Percentiles rank a stretch among this genome's conserved stretches.
These are phyloP conservation scores for Catharus minimus DNA, from an alignment of 2,113 vertebrate genomes.

Conservation along the genomic window DNA sequence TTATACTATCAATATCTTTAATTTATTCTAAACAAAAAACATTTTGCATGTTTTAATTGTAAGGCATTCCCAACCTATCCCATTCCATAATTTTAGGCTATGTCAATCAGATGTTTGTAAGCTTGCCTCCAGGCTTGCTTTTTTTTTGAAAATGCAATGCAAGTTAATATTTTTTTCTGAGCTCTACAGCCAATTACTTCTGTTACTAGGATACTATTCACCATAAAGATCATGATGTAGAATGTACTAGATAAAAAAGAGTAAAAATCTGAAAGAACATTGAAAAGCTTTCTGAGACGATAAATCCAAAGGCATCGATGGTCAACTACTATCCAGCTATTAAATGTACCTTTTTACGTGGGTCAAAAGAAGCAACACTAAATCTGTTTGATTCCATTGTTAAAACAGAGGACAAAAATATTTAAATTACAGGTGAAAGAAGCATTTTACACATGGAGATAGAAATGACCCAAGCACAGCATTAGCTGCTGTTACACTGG, in stretches of 20 bases:
- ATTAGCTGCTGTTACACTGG: neutral
- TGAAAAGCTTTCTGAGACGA: neutral
- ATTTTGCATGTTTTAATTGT: neutral
- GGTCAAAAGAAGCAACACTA: neutral
- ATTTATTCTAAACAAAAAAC: neutral
- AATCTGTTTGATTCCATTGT: neutral
- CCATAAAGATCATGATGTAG: neutral
- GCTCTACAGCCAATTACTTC: neutral
- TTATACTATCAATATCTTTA: neutral
- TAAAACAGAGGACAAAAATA: neutral
- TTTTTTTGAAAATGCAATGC: neutral
- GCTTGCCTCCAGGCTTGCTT: neutral
- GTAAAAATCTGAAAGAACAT: neutral
- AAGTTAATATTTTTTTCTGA: neutral
- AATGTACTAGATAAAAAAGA: neutral
- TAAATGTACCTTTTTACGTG: neutral
- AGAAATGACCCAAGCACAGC: neutral
- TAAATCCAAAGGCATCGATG: neutral
- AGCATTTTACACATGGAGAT: neutral
- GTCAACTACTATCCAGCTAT: neutral
- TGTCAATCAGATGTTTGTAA: neutral
- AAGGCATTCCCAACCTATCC: neutral
- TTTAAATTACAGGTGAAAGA: neutral
- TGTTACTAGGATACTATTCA: constrained; percentile 54
- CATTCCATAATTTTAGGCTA: neutral